Evolutionary conservation across 1,140 invertebrate genomes (phyloP).

Genomic region (Hesperophylax magnus): DNA sequence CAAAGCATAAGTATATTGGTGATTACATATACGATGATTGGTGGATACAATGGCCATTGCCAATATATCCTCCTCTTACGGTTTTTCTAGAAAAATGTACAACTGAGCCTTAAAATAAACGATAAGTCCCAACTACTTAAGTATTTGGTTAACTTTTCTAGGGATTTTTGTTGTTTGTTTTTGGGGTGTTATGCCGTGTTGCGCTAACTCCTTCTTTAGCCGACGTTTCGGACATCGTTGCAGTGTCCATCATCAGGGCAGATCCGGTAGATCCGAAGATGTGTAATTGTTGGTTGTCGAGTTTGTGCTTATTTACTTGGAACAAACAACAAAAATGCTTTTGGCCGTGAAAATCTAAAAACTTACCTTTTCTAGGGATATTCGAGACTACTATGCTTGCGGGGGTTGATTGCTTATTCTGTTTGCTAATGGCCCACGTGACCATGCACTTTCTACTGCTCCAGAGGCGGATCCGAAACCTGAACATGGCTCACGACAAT

Average conservation of each 20-base stretch:
- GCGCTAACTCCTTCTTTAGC: too few relatives aligned
- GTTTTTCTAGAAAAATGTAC: too few relatives aligned
- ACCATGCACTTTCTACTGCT: conserved; percentile 34
- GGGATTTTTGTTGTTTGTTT: conserved; percentile 37
- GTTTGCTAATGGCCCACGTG: conserved; percentile 22
- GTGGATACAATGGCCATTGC: background rate
- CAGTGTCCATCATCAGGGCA: too few relatives aligned
- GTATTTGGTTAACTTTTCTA: conserved; percentile 6
- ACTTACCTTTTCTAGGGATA: conserved; percentile 28
- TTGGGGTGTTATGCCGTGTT: too few relatives aligned
- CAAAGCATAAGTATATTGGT: background rate
- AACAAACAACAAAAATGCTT: too few relatives aligned
- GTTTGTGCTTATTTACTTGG: too few relatives aligned
- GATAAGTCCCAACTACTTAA: background rate
- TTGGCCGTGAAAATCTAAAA: too few relatives aligned
- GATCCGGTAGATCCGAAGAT: too few relatives aligned
- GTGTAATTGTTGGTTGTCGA: too few relatives aligned
- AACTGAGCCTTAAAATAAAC: background rate
- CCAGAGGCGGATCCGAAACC: background rate
- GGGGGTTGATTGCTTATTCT: conserved; percentile 25
- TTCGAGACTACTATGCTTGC: background rate
- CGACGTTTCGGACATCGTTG: too few relatives aligned
- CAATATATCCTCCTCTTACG: background rate
- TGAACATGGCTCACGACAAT: background rate
- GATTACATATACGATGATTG: background rate